A percentile compares a stretch with the other conserved stretches of the same genome.
Conservation (phyloP, 1,140 invertebrate genomes). For the Psix sp. region DNA sequence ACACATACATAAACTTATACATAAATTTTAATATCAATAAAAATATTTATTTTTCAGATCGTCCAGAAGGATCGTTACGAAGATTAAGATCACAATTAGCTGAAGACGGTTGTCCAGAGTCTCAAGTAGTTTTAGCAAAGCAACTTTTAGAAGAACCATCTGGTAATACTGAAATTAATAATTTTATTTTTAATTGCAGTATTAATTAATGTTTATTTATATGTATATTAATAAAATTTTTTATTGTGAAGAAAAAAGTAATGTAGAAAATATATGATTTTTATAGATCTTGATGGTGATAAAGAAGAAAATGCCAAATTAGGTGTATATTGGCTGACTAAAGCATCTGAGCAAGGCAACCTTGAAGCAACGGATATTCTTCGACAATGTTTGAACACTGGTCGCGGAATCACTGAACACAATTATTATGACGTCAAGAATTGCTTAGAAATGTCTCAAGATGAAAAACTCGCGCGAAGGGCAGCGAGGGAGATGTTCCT, state of each 20-base stretch:
- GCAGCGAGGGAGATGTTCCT: conserved; percentile 90
- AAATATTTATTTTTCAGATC: conserved; percentile 76
- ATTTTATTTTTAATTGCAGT: conserved; percentile 1
- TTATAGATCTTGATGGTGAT: conserved; percentile 77
- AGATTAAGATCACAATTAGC: conserved; percentile 84
- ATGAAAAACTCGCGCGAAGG: conserved; percentile 90
- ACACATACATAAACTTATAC: too few species aligned
- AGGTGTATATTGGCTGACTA: conserved; percentile 92
- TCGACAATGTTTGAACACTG: conserved; percentile 85
- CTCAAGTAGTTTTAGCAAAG: conserved; percentile 87
- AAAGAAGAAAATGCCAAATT: conserved; percentile 81
- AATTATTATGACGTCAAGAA: conserved; percentile 89
- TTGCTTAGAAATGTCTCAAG: conserved; percentile 87
- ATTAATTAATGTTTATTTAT: conserved; percentile 2
- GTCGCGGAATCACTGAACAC: conserved; percentile 87
- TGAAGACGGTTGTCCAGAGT: conserved; percentile 88
- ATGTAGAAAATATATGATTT: conserved; percentile 18
- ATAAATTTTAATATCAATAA: too few species aligned
- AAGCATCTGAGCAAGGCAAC: conserved; percentile 93
- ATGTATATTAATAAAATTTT: neutral
- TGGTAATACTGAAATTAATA: conserved; percentile 74
- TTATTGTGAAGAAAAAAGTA: neutral
- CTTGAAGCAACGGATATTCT: conserved; percentile 89
- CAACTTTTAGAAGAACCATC: conserved; percentile 83
- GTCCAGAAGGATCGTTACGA: conserved; percentile 81